Percentiles rank a stretch among this genome's conserved stretches.
phyloP scores from a whole-genome alignment of 2,797 vertebrate species.

The Neostethus bicornis region DNA sequence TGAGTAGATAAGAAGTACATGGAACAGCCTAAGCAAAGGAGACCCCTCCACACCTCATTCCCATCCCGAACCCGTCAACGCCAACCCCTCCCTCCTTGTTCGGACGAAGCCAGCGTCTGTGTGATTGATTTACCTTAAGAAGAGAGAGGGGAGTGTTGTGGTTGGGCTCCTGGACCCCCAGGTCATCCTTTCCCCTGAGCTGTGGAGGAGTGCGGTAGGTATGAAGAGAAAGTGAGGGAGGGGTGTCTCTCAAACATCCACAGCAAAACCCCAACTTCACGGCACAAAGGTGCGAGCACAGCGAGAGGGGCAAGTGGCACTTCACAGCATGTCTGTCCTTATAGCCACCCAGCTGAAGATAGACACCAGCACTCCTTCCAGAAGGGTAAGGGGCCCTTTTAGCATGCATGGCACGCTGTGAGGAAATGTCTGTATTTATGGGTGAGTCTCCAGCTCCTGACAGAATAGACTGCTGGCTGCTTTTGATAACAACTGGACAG shows the following conservation, averaged over 20 bases:
- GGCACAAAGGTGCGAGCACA: conserved; percentile 58
- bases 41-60: conserved; percentile 25
- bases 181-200: conserved; percentile 56
- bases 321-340: conserved; percentile 76
- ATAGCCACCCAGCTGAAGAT: conserved; percentile 82
- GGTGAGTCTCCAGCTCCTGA: conserved; percentile 53
- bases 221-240: background rate
- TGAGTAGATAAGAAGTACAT: conserved; percentile 63
- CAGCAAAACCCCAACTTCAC: conserved; percentile 67
- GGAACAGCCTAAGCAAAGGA: conserved; percentile 55
- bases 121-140: conserved; percentile 64
- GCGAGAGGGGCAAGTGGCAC: conserved; percentile 44
- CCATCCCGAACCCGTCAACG: conserved; percentile 8
- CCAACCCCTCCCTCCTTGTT: conserved; percentile 24
- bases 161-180: conserved; percentile 53
- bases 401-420: conserved; percentile 61
- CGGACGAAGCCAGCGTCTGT: conserved; percentile 45
- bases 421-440: conserved; percentile 62
- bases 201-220: conserved; percentile 33
- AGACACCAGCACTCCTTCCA: conserved; percentile 67
- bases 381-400: conserved; percentile 75
- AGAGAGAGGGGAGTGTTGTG: conserved; percentile 47
- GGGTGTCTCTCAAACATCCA: conserved; percentile 60
- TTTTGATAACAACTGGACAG: conserved; percentile 57
- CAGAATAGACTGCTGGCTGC: conserved; percentile 57